Evolutionary conservation across 2,888 invertebrate species (phyloP).

Genomic region (Rhorus exstirpatorius): DNA sequence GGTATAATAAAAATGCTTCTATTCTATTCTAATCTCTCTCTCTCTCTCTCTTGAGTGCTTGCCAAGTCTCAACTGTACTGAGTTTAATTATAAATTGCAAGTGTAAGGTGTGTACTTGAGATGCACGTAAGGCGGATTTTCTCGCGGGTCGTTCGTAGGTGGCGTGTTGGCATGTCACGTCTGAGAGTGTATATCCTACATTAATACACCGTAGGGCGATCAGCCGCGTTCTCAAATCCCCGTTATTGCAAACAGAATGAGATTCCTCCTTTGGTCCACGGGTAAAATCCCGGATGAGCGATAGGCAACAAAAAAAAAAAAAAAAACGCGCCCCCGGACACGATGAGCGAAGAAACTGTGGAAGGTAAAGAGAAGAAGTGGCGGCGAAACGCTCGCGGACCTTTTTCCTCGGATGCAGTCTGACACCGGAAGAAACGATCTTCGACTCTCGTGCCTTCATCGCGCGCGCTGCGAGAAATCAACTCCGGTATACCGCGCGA

Average conservation of each 20-base stretch:
- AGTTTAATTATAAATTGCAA: conserved; percentile 70
- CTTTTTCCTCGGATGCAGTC: conserved; percentile 62
- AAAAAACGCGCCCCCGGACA: no score
- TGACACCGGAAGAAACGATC: conserved; percentile 49
- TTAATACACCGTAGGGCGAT: conserved; percentile 51
- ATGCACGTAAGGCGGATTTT: conserved; percentile 59
- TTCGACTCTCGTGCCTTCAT: conserved; percentile 15
- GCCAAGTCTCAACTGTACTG: conserved; percentile 56
- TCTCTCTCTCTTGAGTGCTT: no score
- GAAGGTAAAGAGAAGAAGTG: conserved; percentile 18
- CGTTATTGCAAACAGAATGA: conserved; percentile 66
- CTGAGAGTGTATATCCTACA: conserved; percentile 32
- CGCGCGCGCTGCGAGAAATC: neutral
- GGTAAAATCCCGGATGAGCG: conserved; percentile 46
- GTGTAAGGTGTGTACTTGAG: conserved; percentile 46
- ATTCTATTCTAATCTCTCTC: no score
- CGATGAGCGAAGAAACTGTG: conserved; percentile 38
- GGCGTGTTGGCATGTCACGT: conserved; percentile 70
- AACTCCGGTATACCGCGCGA: conserved; percentile 5
- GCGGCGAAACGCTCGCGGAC: conserved; percentile 61
- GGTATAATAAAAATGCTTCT: no score
- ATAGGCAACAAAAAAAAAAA: no score
- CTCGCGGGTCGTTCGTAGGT: conserved; percentile 70
- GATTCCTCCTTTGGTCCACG: conserved; percentile 35
- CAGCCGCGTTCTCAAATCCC: conserved; percentile 52